phyloP scores from a whole-genome alignment of 2,888 invertebrate species.

The Drosophila ustulata region DNA sequence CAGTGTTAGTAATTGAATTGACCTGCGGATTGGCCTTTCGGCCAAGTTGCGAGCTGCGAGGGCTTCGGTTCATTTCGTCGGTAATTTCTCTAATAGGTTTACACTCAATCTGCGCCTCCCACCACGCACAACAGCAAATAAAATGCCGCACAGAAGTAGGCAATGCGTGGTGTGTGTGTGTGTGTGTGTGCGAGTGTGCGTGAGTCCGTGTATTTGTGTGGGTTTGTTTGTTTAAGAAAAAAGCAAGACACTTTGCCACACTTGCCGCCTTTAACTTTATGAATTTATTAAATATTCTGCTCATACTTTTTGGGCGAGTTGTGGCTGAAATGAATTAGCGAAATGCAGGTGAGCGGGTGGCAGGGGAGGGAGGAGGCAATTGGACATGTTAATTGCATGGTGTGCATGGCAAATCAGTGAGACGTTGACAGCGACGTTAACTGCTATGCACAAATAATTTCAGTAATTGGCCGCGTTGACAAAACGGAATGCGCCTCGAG shows the following conservation, averaged over 20 bases:
- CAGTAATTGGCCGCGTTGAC: slow-evolving; percentile 58
- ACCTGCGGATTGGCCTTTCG: slow-evolving; percentile 57
- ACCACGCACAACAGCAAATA: slow-evolving; percentile 32
- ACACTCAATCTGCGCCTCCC: slow-evolving; percentile 69
- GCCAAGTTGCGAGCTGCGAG: slow-evolving; percentile 27
- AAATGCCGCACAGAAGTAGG: slow-evolving; percentile 41
- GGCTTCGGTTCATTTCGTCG: slow-evolving; percentile 68
- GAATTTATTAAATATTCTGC: slow-evolving; percentile 30
- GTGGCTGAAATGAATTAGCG: slow-evolving; percentile 43
- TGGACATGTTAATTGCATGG: slow-evolving; percentile 48
- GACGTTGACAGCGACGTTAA: slow-evolving; percentile 28
- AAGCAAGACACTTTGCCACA: slow-evolving; percentile 22
- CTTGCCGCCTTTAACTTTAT: slow-evolving; percentile 17
- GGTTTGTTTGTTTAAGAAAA: slow-evolving; percentile 15
- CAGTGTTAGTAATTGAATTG: slow-evolving; percentile 64
- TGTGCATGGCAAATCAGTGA: slow-evolving; percentile 52
- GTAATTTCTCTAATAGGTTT: slow-evolving; percentile 80
- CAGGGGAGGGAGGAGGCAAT: slow-evolving; percentile 3
- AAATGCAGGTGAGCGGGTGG: slow-evolving; percentile 5
- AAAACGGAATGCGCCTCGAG: slow-evolving; percentile 39
- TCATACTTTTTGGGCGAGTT: slow-evolving; percentile 17
- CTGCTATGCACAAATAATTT: slow-evolving; percentile 59
- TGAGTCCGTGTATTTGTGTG: slow-evolving; percentile 12
- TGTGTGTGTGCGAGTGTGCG: neutral
- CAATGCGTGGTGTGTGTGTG: slow-evolving; percentile 7